These are phyloP conservation scores for Pangasius mekongensis DNA, from an alignment of 2,797 vertebrate genomes.

Conservation along the genomic window DNA sequence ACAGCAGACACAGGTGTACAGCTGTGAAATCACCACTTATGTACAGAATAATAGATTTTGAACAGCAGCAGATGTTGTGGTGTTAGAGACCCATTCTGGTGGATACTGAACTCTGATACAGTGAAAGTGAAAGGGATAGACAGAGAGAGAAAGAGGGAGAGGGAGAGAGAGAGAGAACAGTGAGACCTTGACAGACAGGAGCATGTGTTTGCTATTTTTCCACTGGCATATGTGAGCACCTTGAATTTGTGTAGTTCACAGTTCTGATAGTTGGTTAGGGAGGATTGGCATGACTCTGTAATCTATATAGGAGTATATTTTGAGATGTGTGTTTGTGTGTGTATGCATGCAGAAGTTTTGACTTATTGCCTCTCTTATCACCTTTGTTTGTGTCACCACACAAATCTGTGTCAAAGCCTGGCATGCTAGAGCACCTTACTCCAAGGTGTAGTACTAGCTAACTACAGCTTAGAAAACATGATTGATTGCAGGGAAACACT, in stretches of 20 bases:
- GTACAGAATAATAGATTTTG: constrained; percentile 22
- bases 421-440: not conserved
- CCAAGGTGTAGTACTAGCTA: not conserved
- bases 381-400: not conserved
- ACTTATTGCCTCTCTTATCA: not conserved
- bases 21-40: constrained; percentile 21
- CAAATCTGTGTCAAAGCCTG: not conserved
- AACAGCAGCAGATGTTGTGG: not conserved
- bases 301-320: not conserved
- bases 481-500: not conserved
- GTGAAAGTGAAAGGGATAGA: not conserved
- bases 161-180: not conserved
- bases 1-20: not conserved
- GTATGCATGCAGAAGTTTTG: not conserved
- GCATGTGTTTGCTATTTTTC: not conserved
- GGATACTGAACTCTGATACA: too few species aligned
- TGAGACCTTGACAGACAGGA: not conserved
- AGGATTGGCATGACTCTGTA: not conserved
- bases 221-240: not conserved
- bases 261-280: not conserved
- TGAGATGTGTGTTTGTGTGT: not conserved
- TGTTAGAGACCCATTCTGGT: not conserved
- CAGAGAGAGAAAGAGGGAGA: not conserved
- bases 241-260: not conserved
- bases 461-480: not conserved